Evolutionary conservation across 2,113 vertebrate genomes (phyloP).

Genomic region (Pimephales promelas): DNA sequence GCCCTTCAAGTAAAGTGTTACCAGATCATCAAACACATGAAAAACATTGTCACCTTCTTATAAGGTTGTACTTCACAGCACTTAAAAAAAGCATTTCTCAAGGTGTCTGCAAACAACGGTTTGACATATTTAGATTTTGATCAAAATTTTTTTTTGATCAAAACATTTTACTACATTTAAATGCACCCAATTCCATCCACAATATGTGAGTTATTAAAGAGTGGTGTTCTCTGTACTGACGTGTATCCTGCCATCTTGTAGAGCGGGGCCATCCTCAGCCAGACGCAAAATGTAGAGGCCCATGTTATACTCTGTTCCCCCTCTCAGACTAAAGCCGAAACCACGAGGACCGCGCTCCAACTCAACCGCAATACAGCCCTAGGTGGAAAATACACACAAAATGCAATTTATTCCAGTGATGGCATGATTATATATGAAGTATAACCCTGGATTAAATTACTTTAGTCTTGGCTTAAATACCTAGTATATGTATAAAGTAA

Average conservation of each 20-base stretch:
- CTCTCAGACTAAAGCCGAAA: constrained; percentile 95
- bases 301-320: constrained; percentile 98
- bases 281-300: constrained; percentile 94
- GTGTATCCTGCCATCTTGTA: constrained; percentile 89
- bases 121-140: not conserved
- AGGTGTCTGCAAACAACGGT: not conserved
- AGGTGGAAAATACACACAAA: constrained; percentile 47
- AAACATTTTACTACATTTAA: constrained; percentile 5
- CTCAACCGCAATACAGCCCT: constrained; percentile 90
- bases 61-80: not conserved
- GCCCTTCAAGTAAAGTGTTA: too few species aligned
- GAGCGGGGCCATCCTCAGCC: constrained; percentile 91
- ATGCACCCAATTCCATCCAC: not conserved
- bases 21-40: not conserved
- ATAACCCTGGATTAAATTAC: not conserved
- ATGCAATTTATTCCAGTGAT: not conserved
- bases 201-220: not conserved
- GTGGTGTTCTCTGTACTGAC: constrained; percentile 73
- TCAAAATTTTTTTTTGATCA: not conserved
- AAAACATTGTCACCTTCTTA: not conserved
- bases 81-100: not conserved
- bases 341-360: constrained; percentile 89
- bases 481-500: too few species aligned
- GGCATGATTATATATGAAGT: not conserved
- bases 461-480: not conserved